phyloP scores from a whole-genome alignment of 1,140 invertebrate genomes.

The Drosophila pachea region DNA sequence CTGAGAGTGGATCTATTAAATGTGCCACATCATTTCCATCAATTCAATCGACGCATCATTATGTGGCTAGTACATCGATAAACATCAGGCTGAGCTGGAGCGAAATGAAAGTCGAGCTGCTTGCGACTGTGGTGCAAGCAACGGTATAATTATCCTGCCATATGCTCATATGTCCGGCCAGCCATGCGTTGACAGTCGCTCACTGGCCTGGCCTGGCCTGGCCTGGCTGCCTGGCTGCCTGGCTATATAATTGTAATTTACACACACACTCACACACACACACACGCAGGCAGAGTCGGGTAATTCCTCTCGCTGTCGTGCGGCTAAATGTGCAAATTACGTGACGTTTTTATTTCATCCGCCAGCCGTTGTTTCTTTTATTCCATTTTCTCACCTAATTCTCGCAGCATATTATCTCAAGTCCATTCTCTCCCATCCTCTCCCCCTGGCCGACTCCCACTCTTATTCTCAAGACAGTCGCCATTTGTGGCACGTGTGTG shows the following conservation, averaged over 20 bases:
- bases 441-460: constrained; percentile 8
- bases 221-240: constrained; percentile 10
- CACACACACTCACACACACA: constrained; percentile 13
- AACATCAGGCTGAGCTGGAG: constrained; percentile 49
- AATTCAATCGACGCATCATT: constrained; percentile 46
- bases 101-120: constrained; percentile 54
- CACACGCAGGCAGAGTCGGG: constrained; percentile 5
- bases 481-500: constrained; percentile 63
- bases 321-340: constrained; percentile 73
- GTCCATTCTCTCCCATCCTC: constrained; percentile 22
- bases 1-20: not conserved
- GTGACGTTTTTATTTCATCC: constrained; percentile 64
- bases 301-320: constrained; percentile 67
- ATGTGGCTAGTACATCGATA: constrained; percentile 52
- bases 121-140: constrained; percentile 46
- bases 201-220: constrained; percentile 52
- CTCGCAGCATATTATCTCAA: constrained; percentile 62
- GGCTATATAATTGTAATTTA: constrained; percentile 70
- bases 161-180: constrained; percentile 65
- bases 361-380: constrained; percentile 63
- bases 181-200: constrained; percentile 46
- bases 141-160: constrained; percentile 72
- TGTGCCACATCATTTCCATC: constrained; percentile 22
- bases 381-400: constrained; percentile 71
- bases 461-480: constrained; percentile 13